A percentile compares a stretch with the other conserved stretches of the same genome.
Conservation (phyloP, 2,888 invertebrate species). For the Pycnomerus fuliginosus region DNA sequence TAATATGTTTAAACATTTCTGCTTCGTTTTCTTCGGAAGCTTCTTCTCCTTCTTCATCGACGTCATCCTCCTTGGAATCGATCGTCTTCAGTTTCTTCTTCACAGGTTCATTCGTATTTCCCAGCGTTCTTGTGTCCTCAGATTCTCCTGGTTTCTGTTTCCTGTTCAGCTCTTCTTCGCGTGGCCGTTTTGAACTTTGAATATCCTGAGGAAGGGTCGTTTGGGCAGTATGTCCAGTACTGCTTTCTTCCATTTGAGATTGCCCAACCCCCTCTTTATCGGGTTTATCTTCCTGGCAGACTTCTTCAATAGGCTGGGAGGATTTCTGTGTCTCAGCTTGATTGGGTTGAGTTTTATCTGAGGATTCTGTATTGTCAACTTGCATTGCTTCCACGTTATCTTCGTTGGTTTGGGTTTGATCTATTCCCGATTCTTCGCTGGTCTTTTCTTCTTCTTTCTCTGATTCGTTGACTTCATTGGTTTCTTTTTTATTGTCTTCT, state of each 20-base stretch:
- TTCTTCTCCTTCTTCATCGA: conserved; percentile 53
- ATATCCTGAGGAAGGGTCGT: conserved; percentile 42
- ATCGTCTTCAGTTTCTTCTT: conserved; percentile 63
- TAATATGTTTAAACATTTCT: conserved; percentile 78
- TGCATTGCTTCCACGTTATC: conserved; percentile 53
- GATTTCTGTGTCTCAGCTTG: conserved; percentile 42
- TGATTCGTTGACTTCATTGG: conserved; percentile 30
- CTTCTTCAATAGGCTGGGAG: conserved; percentile 52
- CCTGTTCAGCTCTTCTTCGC: conserved; percentile 53
- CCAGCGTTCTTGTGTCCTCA: conserved; percentile 70
- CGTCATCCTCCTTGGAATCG: conserved; percentile 51
- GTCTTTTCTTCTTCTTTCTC: conserved; percentile 35
- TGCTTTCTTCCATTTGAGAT: conserved; percentile 71
- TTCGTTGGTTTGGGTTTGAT: conserved; percentile 48
- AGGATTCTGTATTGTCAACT: conserved; percentile 50
- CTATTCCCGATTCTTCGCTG: conserved; percentile 36
- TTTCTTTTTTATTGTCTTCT: conserved; percentile 42
- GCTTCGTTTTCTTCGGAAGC: conserved; percentile 55
- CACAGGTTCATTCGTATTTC: conserved; percentile 64
- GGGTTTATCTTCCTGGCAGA: conserved; percentile 61
- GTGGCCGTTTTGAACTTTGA: conserved; percentile 35
- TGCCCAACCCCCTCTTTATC: conserved; percentile 68
- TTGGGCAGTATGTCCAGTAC: conserved; percentile 64
- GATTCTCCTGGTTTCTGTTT: conserved; percentile 74
- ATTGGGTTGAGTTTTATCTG: conserved; percentile 55